Percentiles rank a stretch among this genome's conserved stretches.
These are phyloP conservation scores for Glyphotaelius pellucidus DNA, from an alignment of 2,888 invertebrate species.

Conservation along the genomic window DNA sequence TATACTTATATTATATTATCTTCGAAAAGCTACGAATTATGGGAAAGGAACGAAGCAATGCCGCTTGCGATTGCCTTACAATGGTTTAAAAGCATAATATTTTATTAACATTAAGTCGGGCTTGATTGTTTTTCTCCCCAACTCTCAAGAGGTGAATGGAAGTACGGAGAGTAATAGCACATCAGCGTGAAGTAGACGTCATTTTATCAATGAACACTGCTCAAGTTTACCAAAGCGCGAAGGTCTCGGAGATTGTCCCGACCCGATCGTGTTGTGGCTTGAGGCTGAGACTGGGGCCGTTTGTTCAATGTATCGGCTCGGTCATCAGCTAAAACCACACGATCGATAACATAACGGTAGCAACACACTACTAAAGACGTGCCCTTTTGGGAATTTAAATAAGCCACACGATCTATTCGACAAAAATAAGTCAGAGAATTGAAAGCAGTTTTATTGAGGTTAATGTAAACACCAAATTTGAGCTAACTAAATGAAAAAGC, in stretches of 20 bases:
- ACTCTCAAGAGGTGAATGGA: slow-evolving; percentile 9
- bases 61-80: too few relatives aligned
- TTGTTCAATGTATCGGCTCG: not conserved
- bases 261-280: not conserved
- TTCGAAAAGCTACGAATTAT: too few relatives aligned
- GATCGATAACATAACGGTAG: not conserved
- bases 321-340: not conserved
- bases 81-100: too few relatives aligned
- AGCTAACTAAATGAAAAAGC: too few relatives aligned
- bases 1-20: too few relatives aligned
- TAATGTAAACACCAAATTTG: too few relatives aligned
- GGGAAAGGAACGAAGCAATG: too few relatives aligned
- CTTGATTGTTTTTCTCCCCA: slow-evolving; percentile 12
- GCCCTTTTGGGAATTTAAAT: not conserved
- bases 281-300: not conserved
- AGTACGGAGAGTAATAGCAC: slow-evolving; percentile 37
- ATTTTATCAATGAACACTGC: slow-evolving; percentile 61
- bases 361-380: not conserved
- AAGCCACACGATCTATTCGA: not conserved
- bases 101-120: not conserved
- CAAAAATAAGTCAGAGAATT: not conserved
- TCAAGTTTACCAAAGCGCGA: slow-evolving; percentile 47
- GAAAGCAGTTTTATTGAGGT: not conserved
- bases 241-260: slow-evolving; percentile 15
- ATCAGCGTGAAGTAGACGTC: slow-evolving; percentile 42